Evolutionary conservation across 2,797 vertebrate genomes (phyloP).

Genomic region (Gallinago nigripennis): DNA sequence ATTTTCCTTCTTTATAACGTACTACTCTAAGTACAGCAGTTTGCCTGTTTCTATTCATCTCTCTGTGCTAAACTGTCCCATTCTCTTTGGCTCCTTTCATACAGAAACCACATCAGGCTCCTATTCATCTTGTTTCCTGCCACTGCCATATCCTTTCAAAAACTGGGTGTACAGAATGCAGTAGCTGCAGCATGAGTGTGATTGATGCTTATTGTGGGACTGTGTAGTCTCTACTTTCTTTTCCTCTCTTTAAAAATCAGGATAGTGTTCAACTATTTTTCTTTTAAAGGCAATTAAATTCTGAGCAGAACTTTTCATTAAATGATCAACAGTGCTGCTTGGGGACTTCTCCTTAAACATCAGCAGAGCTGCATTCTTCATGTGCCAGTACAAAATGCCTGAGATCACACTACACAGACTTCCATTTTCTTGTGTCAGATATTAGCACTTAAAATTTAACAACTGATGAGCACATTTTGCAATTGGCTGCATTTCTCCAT

Average conservation of each 20-base stretch:
- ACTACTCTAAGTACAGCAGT: neutral
- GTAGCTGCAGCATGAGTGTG: neutral
- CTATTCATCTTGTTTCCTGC: slow-evolving; percentile 33
- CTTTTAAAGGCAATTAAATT: slow-evolving; percentile 36
- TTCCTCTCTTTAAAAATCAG: slow-evolving; percentile 32
- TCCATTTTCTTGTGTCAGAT: slow-evolving; percentile 37
- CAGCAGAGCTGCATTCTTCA: neutral
- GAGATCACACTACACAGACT: neutral
- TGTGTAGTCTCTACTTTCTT: neutral
- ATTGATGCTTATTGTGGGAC: slow-evolving; percentile 31
- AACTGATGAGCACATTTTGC: slow-evolving; percentile 47
- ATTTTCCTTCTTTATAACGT: neutral
- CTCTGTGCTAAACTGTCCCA: neutral
- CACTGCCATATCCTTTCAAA: neutral
- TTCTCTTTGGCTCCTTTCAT: slow-evolving; percentile 15
- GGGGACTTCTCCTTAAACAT: slow-evolving; percentile 27
- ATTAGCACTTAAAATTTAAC: slow-evolving; percentile 50
- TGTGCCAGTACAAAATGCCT: neutral
- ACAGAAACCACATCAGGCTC: neutral
- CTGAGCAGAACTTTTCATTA: slow-evolving; percentile 50
- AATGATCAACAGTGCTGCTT: slow-evolving; percentile 17
- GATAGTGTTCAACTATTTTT: slow-evolving; percentile 9
- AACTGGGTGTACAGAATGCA: neutral
- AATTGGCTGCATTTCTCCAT: slow-evolving; percentile 37
- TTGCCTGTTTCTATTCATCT: neutral